Conservation (phyloP, 1,140 invertebrate genomes). For the Drosophila sproati region DNA sequence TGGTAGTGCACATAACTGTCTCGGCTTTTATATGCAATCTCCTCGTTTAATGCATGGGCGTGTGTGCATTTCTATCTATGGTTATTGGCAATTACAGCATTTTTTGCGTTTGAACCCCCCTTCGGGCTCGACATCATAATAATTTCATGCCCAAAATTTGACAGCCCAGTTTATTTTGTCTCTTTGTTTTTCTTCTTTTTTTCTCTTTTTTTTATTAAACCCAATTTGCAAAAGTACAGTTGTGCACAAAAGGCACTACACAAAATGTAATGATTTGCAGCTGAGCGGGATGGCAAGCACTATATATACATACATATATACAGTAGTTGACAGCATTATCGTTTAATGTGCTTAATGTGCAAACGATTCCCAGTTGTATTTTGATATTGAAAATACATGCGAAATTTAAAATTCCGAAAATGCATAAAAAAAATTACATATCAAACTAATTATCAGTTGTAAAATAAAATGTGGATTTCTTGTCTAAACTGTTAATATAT, state of each 20-base stretch:
- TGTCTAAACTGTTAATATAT: too few relatives aligned
- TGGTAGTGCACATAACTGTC: slow-evolving; percentile 47
- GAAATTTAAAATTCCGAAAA: too few relatives aligned
- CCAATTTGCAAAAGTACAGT: slow-evolving; percentile 35
- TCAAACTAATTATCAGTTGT: too few relatives aligned
- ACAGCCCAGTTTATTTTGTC: neutral
- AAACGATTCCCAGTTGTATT: too few relatives aligned
- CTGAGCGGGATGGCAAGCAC: neutral
- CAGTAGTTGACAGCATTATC: too few relatives aligned
- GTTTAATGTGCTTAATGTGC: too few relatives aligned
- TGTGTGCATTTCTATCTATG: slow-evolving; percentile 30
- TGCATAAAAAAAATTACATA: too few relatives aligned
- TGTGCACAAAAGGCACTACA: slow-evolving; percentile 13
- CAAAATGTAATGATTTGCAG: neutral
- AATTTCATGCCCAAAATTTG: slow-evolving; percentile 25
- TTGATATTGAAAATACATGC: too few relatives aligned
- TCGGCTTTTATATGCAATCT: slow-evolving; percentile 17
- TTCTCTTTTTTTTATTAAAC: neutral
- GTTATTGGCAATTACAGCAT: slow-evolving; percentile 72
- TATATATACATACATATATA: too few relatives aligned
- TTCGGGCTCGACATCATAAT: slow-evolving; percentile 37
- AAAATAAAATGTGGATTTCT: too few relatives aligned
- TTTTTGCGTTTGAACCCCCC: slow-evolving; percentile 41
- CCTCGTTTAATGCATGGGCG: neutral
- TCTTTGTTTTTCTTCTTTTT: too few relatives aligned